These are phyloP conservation scores for Diarsia brunnea DNA, from an alignment of 2,888 invertebrate genomes.

Conservation along the genomic window DNA sequence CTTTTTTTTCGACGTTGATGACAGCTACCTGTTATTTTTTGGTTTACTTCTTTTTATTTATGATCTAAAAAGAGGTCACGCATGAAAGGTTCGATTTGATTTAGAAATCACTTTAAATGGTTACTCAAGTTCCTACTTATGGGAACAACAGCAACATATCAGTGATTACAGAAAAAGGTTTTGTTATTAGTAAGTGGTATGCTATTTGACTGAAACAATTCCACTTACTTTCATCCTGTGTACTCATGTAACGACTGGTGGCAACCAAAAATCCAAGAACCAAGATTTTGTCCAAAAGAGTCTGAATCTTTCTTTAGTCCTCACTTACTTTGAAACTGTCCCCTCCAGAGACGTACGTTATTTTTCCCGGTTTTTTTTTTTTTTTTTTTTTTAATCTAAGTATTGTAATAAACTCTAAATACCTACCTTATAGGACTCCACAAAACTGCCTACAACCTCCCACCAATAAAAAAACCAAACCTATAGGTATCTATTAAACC, in stretches of 20 bases:
- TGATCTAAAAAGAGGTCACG: not conserved
- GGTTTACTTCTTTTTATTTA: slow-evolving; percentile 1
- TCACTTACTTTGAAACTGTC: not conserved
- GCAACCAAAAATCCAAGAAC: not conserved
- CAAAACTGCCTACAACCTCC: not conserved
- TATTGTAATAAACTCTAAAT: not conserved
- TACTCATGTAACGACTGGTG: not conserved
- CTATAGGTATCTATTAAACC: slow-evolving; percentile 54
- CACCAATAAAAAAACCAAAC: slow-evolving; percentile 38
- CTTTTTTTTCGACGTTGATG: slow-evolving; percentile 9
- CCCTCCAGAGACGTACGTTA: not conserved
- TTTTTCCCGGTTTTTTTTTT: not conserved
- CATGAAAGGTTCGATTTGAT: not conserved
- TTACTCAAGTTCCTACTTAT: not conserved
- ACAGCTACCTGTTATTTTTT: slow-evolving; percentile 35
- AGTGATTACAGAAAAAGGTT: not conserved
- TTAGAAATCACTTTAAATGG: not conserved
- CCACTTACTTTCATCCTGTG: not conserved
- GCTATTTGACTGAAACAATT: too few relatives aligned
- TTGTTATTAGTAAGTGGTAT: not conserved
- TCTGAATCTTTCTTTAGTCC: not conserved
- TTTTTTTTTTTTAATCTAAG: slow-evolving; percentile 11
- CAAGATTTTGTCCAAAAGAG: not conserved
- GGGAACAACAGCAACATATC: not conserved
- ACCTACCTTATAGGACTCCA: not conserved